phyloP scores from a whole-genome alignment of 2,888 invertebrate genomes.

The Herminia tarsipennalis region DNA sequence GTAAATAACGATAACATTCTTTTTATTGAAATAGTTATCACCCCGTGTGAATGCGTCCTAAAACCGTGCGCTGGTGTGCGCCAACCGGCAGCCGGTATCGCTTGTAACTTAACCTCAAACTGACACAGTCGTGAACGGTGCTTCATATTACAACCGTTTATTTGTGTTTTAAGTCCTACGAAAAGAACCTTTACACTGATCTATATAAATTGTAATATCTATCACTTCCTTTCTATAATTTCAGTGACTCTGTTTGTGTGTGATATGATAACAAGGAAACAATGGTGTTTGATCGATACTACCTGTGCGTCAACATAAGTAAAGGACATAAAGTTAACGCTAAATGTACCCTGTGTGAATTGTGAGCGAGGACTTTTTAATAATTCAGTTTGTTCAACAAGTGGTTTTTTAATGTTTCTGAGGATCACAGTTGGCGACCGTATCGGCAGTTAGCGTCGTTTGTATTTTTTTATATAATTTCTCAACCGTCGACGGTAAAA shows the following conservation, averaged over 20 bases:
- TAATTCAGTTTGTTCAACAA: slow-evolving; percentile 40
- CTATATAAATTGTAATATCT: slow-evolving; percentile 14
- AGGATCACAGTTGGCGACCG: slow-evolving; percentile 47
- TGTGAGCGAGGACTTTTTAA: slow-evolving; percentile 13
- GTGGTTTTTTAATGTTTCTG: slow-evolving; percentile 53
- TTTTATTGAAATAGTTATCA: slow-evolving; percentile 41
- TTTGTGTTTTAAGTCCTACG: slow-evolving; percentile 58
- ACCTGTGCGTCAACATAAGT: slow-evolving; percentile 49
- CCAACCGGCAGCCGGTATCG: slow-evolving; percentile 77
- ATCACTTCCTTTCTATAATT: slow-evolving; percentile 12
- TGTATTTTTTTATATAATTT: slow-evolving; percentile 26
- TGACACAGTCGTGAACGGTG: slow-evolving; percentile 82
- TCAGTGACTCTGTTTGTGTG: slow-evolving; percentile 12
- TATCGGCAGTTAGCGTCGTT: slow-evolving; percentile 38
- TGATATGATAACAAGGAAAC: slow-evolving; percentile 29
- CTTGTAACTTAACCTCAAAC: slow-evolving; percentile 85
- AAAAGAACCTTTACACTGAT: slow-evolving; percentile 21
- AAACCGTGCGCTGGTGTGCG: slow-evolving; percentile 67
- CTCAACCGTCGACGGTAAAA: slow-evolving; percentile 26
- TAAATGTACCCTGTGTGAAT: slow-evolving; percentile 27
- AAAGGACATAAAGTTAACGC: slow-evolving; percentile 22
- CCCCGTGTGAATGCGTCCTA: slow-evolving; percentile 64
- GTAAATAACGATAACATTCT: not conserved
- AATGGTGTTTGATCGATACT: slow-evolving; percentile 48
- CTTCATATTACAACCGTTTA: slow-evolving; percentile 74